Evolutionary conservation across 2,888 invertebrate species (phyloP).

Genomic region (Lobophora halterata): DNA sequence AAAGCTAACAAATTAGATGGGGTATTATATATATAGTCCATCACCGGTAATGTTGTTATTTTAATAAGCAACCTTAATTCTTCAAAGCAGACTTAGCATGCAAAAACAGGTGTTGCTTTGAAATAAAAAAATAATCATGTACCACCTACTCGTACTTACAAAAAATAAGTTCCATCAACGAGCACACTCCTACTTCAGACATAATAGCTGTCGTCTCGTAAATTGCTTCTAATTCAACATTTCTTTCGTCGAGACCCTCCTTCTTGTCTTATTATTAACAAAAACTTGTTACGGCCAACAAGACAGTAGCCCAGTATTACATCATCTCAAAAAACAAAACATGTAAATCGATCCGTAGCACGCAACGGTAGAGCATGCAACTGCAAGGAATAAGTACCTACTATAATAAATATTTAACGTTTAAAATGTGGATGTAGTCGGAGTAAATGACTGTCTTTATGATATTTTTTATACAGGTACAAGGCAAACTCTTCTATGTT

Average conservation of each 20-base stretch:
- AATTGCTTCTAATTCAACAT: conserved; percentile 46
- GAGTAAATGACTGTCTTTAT: conserved; percentile 21
- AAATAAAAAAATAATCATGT: conserved; percentile 13
- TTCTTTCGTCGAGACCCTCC: conserved; percentile 47
- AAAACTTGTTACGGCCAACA: conserved; percentile 57
- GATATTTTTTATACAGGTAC: conserved; percentile 9
- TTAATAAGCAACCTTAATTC: no score
- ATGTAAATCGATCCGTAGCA: conserved; percentile 69
- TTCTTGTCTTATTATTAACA: conserved; percentile 43
- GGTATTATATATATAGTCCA: background rate
- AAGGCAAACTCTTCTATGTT: no score
- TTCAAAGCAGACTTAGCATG: conserved; percentile 2
- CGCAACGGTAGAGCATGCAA: conserved; percentile 59
- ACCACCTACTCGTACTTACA: no score
- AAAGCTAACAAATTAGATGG: conserved; percentile 22
- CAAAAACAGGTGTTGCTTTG: conserved; percentile 1
- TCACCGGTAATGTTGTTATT: background rate
- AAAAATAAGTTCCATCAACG: conserved; percentile 24
- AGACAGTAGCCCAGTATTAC: conserved; percentile 66
- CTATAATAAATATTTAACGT: conserved; percentile 21
- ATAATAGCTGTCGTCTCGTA: conserved; percentile 31
- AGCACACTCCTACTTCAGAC: conserved; percentile 14
- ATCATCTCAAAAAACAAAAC: conserved; percentile 60
- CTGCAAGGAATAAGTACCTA: conserved; percentile 27
- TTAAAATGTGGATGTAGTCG: conserved; percentile 19